Base-by-base conservation (phyloP, 2,888 invertebrate species). In the Corbicula japonica region DNA sequence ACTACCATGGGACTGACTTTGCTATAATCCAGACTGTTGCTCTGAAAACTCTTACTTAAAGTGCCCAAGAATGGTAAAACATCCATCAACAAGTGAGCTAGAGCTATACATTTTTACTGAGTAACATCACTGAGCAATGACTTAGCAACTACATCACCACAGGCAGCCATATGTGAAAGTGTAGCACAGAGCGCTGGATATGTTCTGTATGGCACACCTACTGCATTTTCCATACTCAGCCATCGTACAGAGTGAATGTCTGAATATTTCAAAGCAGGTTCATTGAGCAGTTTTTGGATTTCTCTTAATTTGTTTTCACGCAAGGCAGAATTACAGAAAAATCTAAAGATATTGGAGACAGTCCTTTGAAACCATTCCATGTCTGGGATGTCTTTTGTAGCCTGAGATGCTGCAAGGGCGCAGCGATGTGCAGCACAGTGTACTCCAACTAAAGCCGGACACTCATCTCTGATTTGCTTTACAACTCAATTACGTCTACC, bases 341-440 rank as follows among this genome's bases (percentile, higher is more conserved):
- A 80, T 21, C 56, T 58, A 23, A 82, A 82, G 12, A 82, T 32
- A 61, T 71, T 78, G 3, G 69, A 34, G 21, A 78, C 58, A 8
- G 48, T 69, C 10, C 71, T 23, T 0, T 62, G 68, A 32, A 60
- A 82, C 8, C 44, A 12, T 5, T 61, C 46, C 44, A 81, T 54
- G 15, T 74, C 66, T n/a, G 65, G 58, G n/a, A 77, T 66, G 8
- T n/a, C 18, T 52, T 71, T 71, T 12, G 75, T 65, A 12, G 72
- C 82, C 60, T 82, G 82, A 15, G 71, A 77, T 5, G 77, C 63
- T 34, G 77, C 75, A 12, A 78, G 52, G 18, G 77, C 70, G 52
- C 62, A 71, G 10, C 71, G 41, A 21, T 81, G 71, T 30, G 75
- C 75, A 30, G 71, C 65, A 68, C 77, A 77, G 32, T 77, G 81